These are phyloP conservation scores for Dynastes grantii DNA, from an alignment of 2,888 invertebrate species.

Conservation along the genomic window DNA sequence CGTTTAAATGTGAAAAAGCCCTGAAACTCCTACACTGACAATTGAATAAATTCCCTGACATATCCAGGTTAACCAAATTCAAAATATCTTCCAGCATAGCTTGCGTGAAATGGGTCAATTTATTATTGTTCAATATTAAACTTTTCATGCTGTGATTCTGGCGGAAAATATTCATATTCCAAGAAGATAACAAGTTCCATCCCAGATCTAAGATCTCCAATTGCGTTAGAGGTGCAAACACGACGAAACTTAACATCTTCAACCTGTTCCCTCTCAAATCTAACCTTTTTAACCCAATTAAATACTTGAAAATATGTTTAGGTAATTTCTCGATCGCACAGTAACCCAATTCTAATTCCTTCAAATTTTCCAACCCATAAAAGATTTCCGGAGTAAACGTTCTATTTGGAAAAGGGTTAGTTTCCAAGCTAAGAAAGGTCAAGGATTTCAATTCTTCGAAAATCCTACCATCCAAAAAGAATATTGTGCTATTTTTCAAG, in stretches of 20 bases:
- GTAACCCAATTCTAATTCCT: constrained; percentile 71
- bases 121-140: constrained; percentile 72
- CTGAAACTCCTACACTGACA: constrained; percentile 74
- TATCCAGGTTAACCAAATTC: constrained; percentile 70
- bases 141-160: constrained; percentile 69
- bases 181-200: constrained; percentile 72
- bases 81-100: constrained; percentile 76
- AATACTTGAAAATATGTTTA: constrained; percentile 72
- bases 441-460: constrained; percentile 71
- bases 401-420: constrained; percentile 71
- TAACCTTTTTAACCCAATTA: constrained; percentile 72
- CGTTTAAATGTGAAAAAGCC: constrained; percentile 60
- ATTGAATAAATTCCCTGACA: constrained; percentile 73
- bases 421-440: constrained; percentile 72
- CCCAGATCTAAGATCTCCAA: constrained; percentile 72
- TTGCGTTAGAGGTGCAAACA: constrained; percentile 70
- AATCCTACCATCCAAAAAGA: constrained; percentile 70
- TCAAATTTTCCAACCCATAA: constrained; percentile 71
- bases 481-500: constrained; percentile 73
- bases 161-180: constrained; percentile 73
- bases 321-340: constrained; percentile 71
- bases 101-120: constrained; percentile 73
- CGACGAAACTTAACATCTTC: constrained; percentile 69
- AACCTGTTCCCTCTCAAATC: constrained; percentile 73
- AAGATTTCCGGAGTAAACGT: constrained; percentile 66